Evolutionary conservation across 2,113 vertebrate species (phyloP), one percentile per base, ranked within the genome.

Genomic region (Xiphophorus hellerii): DNA sequence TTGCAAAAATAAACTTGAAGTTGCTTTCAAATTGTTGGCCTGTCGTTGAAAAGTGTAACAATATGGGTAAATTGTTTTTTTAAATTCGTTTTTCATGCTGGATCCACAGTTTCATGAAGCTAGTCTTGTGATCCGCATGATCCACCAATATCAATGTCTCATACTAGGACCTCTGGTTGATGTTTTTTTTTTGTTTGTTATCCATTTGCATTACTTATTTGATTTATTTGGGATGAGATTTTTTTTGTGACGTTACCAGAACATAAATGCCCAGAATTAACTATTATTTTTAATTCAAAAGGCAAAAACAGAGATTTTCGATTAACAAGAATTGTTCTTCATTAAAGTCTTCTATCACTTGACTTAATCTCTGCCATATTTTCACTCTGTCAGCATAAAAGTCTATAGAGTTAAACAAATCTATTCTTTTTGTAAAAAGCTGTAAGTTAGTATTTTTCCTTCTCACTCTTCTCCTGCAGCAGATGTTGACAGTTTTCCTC

Each of bases 251-350:
- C 69, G 80, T 69, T 73, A 66, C 64, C 58, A 8, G 64, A 80
- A 86, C 88, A 82, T 15, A 76, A 86, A 86, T 86, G 71, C 62
- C 37, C 75, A 85, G 79, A 79, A 58, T 73, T 73, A 87, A 76
- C 82, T 84, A 84, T 84, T 89, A 85, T 81, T 85, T 82, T 62
- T 68, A 78, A 84, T 83, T 86, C 78, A 79, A 73, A 84, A 88
- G 82, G 48, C 87, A 62, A 42, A 79, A 70, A 71, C 73, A 65
- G 62, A 66, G 69, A 71, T 64, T 76, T 78, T 77, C 76, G 69
- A 65, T 66, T 76, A 54, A 84, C 76, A 74, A 48, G 35, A 37
- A 73, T 11, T 37, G 35, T 37, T 37, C 35, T 37, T 37, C 35
- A 37, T 37, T 37, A 44, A 44, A 44, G 42, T 44, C 42, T 44